These are phyloP conservation scores for Eutolmus rufibarbis DNA, from an alignment of 2,888 invertebrate species.

Conservation along the genomic window DNA sequence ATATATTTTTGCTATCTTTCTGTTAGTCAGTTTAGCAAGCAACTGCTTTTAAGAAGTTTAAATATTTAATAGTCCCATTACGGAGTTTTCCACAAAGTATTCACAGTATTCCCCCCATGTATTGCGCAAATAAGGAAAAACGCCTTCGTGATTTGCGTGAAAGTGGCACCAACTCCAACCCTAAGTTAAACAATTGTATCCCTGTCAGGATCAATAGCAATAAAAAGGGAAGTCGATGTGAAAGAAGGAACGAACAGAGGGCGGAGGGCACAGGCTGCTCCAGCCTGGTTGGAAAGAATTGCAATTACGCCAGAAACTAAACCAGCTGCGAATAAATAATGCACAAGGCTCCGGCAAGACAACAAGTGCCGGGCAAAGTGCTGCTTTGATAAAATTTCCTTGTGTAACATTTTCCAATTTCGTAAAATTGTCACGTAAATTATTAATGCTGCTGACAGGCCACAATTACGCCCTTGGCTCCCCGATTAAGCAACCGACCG, in stretches of 20 bases:
- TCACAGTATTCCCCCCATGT: background rate
- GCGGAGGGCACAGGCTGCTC: background rate
- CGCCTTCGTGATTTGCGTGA: background rate
- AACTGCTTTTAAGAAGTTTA: background rate
- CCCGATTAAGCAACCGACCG: background rate
- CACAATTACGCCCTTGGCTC: background rate
- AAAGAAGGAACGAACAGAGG: background rate
- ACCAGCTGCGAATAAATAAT: conserved; percentile 13
- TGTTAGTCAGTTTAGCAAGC: background rate
- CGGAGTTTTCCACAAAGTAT: background rate
- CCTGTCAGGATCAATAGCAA: background rate
- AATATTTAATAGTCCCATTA: background rate
- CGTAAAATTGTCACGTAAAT: conserved; percentile 28
- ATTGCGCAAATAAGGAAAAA: background rate
- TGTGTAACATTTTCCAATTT: conserved; percentile 15
- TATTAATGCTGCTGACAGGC: conserved; percentile 14
- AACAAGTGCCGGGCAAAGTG: background rate
- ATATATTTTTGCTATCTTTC: background rate
- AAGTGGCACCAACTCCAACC: background rate
- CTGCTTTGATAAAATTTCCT: conserved; percentile 11
- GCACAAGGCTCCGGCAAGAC: background rate
- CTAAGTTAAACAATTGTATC: background rate
- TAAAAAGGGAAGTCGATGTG: background rate
- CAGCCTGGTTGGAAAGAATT: background rate
- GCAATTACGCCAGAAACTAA: background rate